phyloP scores from a whole-genome alignment of 2,888 invertebrate species.

The Clusia tigrina region DNA sequence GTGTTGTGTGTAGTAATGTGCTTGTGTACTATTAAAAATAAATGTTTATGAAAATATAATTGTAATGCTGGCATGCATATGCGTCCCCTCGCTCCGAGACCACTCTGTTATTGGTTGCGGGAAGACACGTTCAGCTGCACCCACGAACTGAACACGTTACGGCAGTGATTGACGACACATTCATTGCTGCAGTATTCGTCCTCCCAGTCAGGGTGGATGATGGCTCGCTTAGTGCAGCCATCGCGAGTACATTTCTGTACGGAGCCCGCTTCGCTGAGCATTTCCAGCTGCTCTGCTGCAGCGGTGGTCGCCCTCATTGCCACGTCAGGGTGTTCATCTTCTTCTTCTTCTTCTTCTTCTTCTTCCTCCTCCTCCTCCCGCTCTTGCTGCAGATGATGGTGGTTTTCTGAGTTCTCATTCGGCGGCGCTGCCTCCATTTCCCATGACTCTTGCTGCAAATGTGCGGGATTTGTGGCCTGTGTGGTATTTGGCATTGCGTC shows the following conservation, averaged over 20 bases:
- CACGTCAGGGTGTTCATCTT: no score
- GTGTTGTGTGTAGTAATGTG: no score
- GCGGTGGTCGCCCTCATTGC: not conserved
- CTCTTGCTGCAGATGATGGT: conserved; percentile 9
- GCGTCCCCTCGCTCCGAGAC: no score
- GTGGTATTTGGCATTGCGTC: not conserved
- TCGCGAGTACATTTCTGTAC: conserved; percentile 79
- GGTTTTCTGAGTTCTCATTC: conserved; percentile 24
- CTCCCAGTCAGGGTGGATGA: conserved; percentile 94
- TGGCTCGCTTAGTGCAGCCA: conserved; percentile 89
- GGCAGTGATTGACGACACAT: conserved; percentile 95
- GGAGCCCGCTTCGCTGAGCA: conserved; percentile 51
- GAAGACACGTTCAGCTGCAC: conserved; percentile 54
- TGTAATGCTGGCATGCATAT: no score
- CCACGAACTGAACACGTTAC: conserved; percentile 75
- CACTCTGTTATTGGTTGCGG: conserved; percentile 39
- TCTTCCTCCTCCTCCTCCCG: no score
- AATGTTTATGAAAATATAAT: no score
- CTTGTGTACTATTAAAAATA: no score
- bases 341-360: no score
- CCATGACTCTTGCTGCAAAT: conserved; percentile 41
- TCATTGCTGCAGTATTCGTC: conserved; percentile 97
- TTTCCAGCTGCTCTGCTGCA: conserved; percentile 37
- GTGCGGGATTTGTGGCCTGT: conserved; percentile 4
- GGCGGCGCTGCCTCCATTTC: conserved; percentile 21